Percentiles rank a stretch among this genome's conserved stretches.
Evolutionary conservation across 2,113 vertebrate species (phyloP).

Genomic region (Vireo altiloquus): DNA sequence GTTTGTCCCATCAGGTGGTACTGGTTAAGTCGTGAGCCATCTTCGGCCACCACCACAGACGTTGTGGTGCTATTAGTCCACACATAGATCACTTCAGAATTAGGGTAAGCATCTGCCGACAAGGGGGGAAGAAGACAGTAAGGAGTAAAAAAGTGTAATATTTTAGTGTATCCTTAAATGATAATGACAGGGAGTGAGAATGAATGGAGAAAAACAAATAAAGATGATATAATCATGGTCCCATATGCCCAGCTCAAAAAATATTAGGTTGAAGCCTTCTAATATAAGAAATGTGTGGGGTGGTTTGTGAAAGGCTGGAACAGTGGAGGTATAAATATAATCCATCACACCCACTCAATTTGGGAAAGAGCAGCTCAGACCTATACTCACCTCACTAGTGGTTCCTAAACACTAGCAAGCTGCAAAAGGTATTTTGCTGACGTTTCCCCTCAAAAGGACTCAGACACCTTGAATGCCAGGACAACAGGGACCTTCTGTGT

Average conservation of each 20-base stretch:
- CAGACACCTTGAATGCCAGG: background rate
- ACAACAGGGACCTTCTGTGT: background rate
- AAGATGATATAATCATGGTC: background rate
- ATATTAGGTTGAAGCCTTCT: background rate
- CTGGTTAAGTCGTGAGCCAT: slow-evolving; percentile 94
- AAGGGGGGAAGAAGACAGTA: background rate
- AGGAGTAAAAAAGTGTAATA: background rate
- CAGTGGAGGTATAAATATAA: background rate
- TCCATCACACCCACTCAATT: background rate
- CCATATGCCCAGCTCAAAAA: slow-evolving; percentile 20
- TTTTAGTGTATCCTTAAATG: background rate
- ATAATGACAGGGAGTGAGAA: background rate
- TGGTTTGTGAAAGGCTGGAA: background rate
- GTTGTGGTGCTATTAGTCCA: slow-evolving; percentile 88
- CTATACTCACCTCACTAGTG: background rate
- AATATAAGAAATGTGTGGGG: background rate
- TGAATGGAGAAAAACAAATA: slow-evolving; percentile 28
- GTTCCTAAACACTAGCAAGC: background rate
- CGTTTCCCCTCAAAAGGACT: background rate
- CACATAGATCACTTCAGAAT: slow-evolving; percentile 92
- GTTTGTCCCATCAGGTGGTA: slow-evolving; percentile 94
- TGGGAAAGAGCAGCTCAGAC: background rate
- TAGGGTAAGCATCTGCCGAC: slow-evolving; percentile 88
- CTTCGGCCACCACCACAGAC: slow-evolving; percentile 94
- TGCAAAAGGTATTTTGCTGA: background rate